Base-by-base conservation (phyloP, 2,888 invertebrate species). In the Brachyptera risi region DNA sequence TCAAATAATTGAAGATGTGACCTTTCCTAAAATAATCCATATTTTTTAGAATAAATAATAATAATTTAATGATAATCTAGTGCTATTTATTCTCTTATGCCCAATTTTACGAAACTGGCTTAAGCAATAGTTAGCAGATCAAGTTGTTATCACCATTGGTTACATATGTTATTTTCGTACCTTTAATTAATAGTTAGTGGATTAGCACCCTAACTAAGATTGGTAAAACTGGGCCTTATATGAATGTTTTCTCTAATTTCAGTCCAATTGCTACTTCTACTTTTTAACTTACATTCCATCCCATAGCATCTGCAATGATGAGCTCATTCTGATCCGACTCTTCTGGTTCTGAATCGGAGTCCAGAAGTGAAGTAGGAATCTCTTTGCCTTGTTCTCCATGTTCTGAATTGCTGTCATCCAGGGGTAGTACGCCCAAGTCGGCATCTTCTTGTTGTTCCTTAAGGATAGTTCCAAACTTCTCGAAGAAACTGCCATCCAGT, bases 401-500 rank as follows among this genome's bases (percentile, higher is more conserved):
- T n/a, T 38, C 61, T 21, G 19, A 19, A 0, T 13, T 58, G 7
- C 65, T 67, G 19, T 65, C 66, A 15, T 67, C 67, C 9, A 24
- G 19, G 4, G 31, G 47, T 3, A 23, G 59, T 67, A 71, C 69
- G 15, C 79, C 80, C 3, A 73, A 74, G 49, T 75, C 76, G 9
- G 76, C 71, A 56, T 77, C 75, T 37, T 68, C 68, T 54, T 68
- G 54, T 11, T 63, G 60, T 56, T 65, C 66, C 51, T 62, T 60
- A 24, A 91, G 75, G 56, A 90, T 78, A 0, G 87, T 86, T 0
- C 90, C 90, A 69, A 91, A 88, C 70, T 87, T 88, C 73, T 91
- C 91, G 72, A 92, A 91, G 75, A 91, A 91, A 56, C 90, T 87
- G 68, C 87, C 89, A 73, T 91, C 91, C 17, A 87, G 81, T 76